Evolutionary conservation across 2,888 invertebrate genomes (phyloP), one percentile per base, ranked within the genome.

Genomic region (Macrosiphum euphorbiae): DNA sequence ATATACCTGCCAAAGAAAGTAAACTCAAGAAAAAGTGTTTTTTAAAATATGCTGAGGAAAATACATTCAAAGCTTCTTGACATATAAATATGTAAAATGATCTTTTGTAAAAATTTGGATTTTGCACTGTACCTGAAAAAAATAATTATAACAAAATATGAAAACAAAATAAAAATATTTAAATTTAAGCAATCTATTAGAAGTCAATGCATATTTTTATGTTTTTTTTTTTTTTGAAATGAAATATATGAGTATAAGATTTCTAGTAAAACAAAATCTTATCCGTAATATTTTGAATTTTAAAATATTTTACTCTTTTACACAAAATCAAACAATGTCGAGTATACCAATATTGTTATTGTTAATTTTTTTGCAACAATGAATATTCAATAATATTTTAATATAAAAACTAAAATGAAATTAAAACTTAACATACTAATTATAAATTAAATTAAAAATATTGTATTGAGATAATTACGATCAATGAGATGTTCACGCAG

Each of bases 11-110:
- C 88, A 94, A 52, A 35, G 85, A 85, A 44, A 90, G 85, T 26
- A 94, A 35, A 20, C 61, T 41, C 3, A 61, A 85, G 41, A 86
- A 94, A 90, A 94, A 94, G 28, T 94, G 85, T 94, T 90, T 94
- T 90, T 94, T 94, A 61, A 94, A 94, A 88, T 94, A 94, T n/a
- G 86, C 90, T 2, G 90, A 24, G 0, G 93, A 94, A 94, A 94
- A 94, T 50, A 94, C 8, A 61, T 86, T 94, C 50, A 94, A 58
- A 61, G 93, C 93, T 44, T 94, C 93, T 94, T 94, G 93, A 67
- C 93, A 94, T 41, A 94, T 86, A 90, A 94, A 94, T 47, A 94
- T 61, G 24, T 90, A 94, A 90, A 94, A 94, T 28, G 16, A 61
- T 90, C 93, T 85, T 90, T 90, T 94, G 28, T 94, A 94, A 90